Base-by-base conservation (phyloP, 2,113 vertebrate species). In the Phaethornis superciliosus region DNA sequence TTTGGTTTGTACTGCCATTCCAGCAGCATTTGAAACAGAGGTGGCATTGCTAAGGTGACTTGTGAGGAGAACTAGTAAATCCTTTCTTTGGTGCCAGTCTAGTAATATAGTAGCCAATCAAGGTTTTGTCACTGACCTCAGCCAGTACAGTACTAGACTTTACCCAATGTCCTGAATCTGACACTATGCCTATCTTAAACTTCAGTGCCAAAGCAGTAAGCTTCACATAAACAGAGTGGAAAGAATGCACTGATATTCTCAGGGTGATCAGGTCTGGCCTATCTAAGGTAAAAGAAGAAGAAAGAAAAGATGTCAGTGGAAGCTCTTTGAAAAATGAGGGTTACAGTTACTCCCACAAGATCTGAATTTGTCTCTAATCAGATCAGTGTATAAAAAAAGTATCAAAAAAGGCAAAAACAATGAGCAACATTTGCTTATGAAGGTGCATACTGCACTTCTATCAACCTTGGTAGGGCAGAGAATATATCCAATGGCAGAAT, bases 1-100 rank as follows among this genome's bases (percentile, higher is more conserved):
- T 96, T 65, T 68, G 42, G 80, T 94, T 75, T 64, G 28, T 52
- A 59, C 42, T 83, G 46, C 63, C 46, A 65, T 92, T 95, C 65
- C 79, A 88, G 42, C 58, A 59, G 28, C 62, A 46, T 63, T 72
- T 85, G 40, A 59, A 94, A 81, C 47, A 58, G 10, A 5, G 20
- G 16, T 71, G 49, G 28, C 60, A 85, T 27, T 84, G 59, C 74
- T 80, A 72, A 88, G 26, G 33, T n/a, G 72, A 76, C 69, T 72
- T 51, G n/a, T n/a, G 59, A 89, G 56, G n/a, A 93, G 59, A 74
- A 89, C 55, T 19, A 68, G 30, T 47, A 81, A 82, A 65, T 64
- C 32, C 49, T 78, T 87, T 87, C 65, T 81, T 83, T 84, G 58
- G n/a, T 56, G 46, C 59, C 70, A 55, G 35, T 72, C 22, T 59